Percentiles rank a stretch among this genome's conserved stretches.
phyloP scores from a whole-genome alignment of 2,113 vertebrate species.

The Brachyhypopomus gauderio region DNA sequence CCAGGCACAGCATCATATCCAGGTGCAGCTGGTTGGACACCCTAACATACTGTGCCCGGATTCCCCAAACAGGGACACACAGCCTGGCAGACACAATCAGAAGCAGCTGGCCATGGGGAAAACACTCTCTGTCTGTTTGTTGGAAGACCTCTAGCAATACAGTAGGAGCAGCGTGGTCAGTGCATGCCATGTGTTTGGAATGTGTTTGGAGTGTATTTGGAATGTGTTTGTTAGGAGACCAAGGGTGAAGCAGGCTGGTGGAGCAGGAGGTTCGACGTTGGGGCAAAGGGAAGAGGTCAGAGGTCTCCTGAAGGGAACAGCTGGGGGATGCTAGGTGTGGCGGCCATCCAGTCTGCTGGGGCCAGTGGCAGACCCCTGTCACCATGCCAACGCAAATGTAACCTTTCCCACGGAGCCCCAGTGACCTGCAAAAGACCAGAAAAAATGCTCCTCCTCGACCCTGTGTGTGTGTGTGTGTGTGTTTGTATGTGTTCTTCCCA shows the following conservation, averaged over 20 bases:
- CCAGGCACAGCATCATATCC: too few relatives aligned
- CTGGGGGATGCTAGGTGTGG: conserved; percentile 18
- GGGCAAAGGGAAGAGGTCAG: background rate
- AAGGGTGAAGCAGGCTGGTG: too few relatives aligned
- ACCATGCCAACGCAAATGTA: conserved; percentile 47
- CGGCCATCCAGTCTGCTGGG: conserved; percentile 10
- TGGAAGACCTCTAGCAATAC: too few relatives aligned
- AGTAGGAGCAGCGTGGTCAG: too few relatives aligned
- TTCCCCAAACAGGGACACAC: background rate
- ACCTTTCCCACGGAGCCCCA: conserved; percentile 55
- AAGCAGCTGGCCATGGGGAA: too few relatives aligned
- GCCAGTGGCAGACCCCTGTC: background rate
- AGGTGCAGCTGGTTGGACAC: too few relatives aligned
- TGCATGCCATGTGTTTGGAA: too few relatives aligned
- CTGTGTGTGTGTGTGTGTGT: conserved; percentile 22
- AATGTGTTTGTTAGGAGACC: too few relatives aligned
- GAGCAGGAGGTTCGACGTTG: too few relatives aligned
- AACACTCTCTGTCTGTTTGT: too few relatives aligned
- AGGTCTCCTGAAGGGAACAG: conserved; percentile 36
- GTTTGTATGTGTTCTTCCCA: conserved; percentile 25
- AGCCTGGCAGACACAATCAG: too few relatives aligned
- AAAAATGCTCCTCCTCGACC: conserved; percentile 40
- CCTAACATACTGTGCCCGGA: background rate
- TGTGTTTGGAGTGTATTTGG: too few relatives aligned
- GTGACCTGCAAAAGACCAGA: conserved; percentile 42